Evolutionary conservation across 1,140 invertebrate genomes (phyloP).

Genomic region (Meteorus sp.): DNA sequence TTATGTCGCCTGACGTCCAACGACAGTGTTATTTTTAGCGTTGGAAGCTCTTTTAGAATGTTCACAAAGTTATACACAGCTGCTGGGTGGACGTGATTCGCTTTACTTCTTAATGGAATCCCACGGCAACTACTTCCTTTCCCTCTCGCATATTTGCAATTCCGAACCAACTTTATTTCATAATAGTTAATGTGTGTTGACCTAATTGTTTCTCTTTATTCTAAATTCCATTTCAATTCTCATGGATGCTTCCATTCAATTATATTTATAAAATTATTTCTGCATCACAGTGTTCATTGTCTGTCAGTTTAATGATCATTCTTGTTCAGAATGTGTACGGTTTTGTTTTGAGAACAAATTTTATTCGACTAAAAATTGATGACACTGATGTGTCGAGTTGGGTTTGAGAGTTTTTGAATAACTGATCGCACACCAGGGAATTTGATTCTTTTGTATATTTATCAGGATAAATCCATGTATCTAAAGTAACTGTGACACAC

Average conservation of each 20-base stretch:
- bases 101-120: conserved; percentile 9
- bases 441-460: too few relatives aligned
- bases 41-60: conserved; percentile 14
- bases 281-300: background rate
- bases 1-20: background rate
- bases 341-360: background rate
- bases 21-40: conserved; percentile 17
- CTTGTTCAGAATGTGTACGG: background rate
- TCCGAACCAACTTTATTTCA: conserved; percentile 4
- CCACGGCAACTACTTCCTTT: background rate
- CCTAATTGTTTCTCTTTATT: background rate
- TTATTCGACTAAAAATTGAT: conserved; percentile 22
- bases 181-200: background rate
- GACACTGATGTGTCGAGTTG: conserved; percentile 19
- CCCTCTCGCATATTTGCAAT: conserved; percentile 5
- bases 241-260: background rate
- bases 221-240: background rate
- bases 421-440: conserved; percentile 42
- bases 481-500: conserved; percentile 19
- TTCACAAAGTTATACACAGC: conserved; percentile 25
- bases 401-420: conserved; percentile 46
- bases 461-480: too few relatives aligned
- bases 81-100: conserved; percentile 19
- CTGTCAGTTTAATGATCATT: conserved; percentile 1
- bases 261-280: too few relatives aligned